Evolutionary conservation across 2,888 invertebrate genomes (phyloP).

Genomic region (Diplazon laetatorius): DNA sequence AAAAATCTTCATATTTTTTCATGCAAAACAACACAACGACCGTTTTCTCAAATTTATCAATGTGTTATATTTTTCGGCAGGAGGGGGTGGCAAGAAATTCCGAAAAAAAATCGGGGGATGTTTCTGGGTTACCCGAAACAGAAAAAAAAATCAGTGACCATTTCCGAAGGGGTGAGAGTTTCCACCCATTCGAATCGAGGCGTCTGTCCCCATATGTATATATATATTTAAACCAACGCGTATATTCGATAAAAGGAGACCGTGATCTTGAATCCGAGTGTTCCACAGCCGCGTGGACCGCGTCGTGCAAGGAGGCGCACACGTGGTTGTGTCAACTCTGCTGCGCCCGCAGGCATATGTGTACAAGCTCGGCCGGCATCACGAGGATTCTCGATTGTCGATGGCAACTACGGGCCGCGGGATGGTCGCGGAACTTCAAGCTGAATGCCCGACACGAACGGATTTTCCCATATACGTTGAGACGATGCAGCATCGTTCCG

Average conservation of each 20-base stretch:
- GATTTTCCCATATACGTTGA: conserved; percentile 73
- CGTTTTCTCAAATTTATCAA: too few relatives aligned
- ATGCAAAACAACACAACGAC: too few relatives aligned
- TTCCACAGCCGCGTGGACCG: conserved; percentile 12
- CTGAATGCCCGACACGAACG: conserved; percentile 64
- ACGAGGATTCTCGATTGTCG: conserved; percentile 22
- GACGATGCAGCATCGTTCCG: conserved; percentile 39
- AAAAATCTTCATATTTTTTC: too few relatives aligned
- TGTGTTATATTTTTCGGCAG: too few relatives aligned
- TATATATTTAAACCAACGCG: neutral
- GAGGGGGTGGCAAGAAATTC: too few relatives aligned
- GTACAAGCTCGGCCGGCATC: conserved; percentile 1
- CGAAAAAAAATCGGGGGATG: too few relatives aligned
- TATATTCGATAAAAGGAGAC: conserved; percentile 57
- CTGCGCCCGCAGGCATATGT: conserved; percentile 38
- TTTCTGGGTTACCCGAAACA: too few relatives aligned
- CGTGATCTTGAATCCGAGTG: conserved; percentile 53
- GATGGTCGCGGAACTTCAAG: conserved; percentile 27
- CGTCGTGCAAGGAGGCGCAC: conserved; percentile 5
- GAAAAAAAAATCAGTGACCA: too few relatives aligned
- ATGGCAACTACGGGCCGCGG: conserved; percentile 39
- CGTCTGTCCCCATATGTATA: too few relatives aligned
- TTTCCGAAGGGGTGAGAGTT: too few relatives aligned
- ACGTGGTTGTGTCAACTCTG: conserved; percentile 45
- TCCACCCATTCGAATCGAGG: too few relatives aligned